Evolutionary conservation across 2,113 vertebrate genomes (phyloP).

Genomic region (Colaptes auratus): DNA sequence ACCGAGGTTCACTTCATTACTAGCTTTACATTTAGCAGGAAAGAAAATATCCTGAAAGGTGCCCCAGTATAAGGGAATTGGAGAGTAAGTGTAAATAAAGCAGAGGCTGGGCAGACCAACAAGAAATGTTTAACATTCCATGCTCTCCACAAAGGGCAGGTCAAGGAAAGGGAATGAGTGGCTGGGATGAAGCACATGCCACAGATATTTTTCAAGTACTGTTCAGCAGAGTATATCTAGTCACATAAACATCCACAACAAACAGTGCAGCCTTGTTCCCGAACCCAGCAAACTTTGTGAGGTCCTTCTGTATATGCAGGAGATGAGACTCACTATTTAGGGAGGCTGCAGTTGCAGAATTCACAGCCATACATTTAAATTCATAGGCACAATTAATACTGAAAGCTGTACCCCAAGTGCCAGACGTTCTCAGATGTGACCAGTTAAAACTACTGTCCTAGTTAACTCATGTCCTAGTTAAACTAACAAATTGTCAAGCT

Average conservation of each 20-base stretch:
- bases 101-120: conserved; percentile 72
- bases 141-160: conserved; percentile 81
- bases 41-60: conserved; percentile 60
- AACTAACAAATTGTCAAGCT: background rate
- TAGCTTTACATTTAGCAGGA: background rate
- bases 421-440: conserved; percentile 13
- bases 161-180: conserved; percentile 79
- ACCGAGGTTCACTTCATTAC: background rate
- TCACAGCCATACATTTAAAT: conserved; percentile 37
- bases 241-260: conserved; percentile 70
- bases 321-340: conserved; percentile 25
- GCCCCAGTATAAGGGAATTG: conserved; percentile 53
- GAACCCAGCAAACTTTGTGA: conserved; percentile 46
- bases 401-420: background rate
- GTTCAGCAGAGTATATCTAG: conserved; percentile 62
- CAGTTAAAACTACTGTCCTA: background rate
- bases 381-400: background rate
- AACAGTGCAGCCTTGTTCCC: conserved; percentile 59
- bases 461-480: background rate
- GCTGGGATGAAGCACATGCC: conserved; percentile 81
- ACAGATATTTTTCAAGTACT: conserved; percentile 80
- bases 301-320: conserved; percentile 29
- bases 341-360: conserved; percentile 55
- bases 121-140: conserved; percentile 84
- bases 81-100: conserved; percentile 76